phyloP scores from a whole-genome alignment of 2,797 vertebrate genomes.

The Pelobates cultripes region DNA sequence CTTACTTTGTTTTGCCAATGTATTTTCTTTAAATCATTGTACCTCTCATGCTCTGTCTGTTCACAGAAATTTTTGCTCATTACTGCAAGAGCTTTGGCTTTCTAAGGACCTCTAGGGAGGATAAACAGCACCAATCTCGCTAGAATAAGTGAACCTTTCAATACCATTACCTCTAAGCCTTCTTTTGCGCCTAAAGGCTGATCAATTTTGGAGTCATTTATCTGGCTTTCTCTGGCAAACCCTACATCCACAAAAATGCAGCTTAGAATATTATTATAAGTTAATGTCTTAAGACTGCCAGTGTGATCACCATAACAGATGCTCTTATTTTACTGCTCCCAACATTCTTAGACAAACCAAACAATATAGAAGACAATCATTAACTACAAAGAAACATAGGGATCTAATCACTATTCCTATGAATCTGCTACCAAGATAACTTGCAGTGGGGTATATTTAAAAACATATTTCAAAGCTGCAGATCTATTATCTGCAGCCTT shows the following conservation, averaged over 20 bases:
- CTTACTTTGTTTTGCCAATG: constrained; percentile 4
- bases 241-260: background rate
- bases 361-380: no score
- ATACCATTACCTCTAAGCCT: constrained; percentile 4
- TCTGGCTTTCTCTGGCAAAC: background rate
- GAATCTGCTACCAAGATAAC: no score
- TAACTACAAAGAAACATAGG: no score
- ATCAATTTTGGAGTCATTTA: constrained; percentile 15
- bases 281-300: no score
- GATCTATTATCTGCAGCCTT: no score
- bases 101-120: constrained; percentile 4
- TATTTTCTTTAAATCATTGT: constrained; percentile 20
- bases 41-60: constrained; percentile 2
- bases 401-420: no score
- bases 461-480: no score
- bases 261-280: no score
- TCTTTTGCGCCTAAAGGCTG: background rate
- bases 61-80: constrained; percentile 9
- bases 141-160: background rate
- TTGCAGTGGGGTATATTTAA: no score
- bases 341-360: no score
- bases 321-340: no score
- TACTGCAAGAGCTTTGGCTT: background rate
- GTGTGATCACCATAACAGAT: no score
- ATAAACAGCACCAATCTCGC: constrained; percentile 7